Percentiles rank a stretch among this genome's conserved stretches.
These are phyloP conservation scores for Automeris io DNA, from an alignment of 2,888 invertebrate species.

Conservation along the genomic window DNA sequence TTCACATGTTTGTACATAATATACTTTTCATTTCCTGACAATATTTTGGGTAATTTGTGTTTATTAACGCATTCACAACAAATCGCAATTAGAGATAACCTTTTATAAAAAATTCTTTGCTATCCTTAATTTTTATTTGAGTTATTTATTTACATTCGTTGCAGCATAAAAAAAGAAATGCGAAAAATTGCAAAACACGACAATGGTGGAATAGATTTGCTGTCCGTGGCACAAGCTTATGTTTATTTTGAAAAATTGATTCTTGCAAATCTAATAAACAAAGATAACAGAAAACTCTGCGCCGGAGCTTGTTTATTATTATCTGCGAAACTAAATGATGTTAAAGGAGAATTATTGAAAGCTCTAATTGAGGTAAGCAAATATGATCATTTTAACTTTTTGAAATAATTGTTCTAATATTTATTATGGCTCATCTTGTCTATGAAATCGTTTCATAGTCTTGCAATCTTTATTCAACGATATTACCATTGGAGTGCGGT, in stretches of 20 bases:
- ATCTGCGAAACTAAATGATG: constrained; percentile 97
- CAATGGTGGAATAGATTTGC: constrained; percentile 86
- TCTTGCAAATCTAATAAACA: constrained; percentile 93
- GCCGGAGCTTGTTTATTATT: constrained; percentile 96
- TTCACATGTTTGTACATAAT: too few relatives aligned
- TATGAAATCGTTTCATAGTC: too few relatives aligned
- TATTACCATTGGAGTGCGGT: too few relatives aligned
- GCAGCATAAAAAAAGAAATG: constrained; percentile 96
- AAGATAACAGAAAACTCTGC: constrained; percentile 95
- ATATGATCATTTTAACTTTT: not conserved
- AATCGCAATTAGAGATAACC: too few relatives aligned
- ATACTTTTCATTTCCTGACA: too few relatives aligned
- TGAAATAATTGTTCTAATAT: not conserved
- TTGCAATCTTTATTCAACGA: too few relatives aligned
- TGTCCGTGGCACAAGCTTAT: constrained; percentile 96
- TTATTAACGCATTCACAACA: too few relatives aligned
- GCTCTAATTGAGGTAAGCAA: constrained; percentile 88
- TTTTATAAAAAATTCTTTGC: not conserved
- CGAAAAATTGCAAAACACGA: constrained; percentile 92
- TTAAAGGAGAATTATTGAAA: constrained; percentile 92
- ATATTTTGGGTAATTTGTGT: too few relatives aligned
- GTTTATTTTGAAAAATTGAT: constrained; percentile 99
- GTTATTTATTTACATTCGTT: constrained; percentile 20
- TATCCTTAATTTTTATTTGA: not conserved
- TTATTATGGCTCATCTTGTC: too few relatives aligned